These are phyloP conservation scores for Tarsius wallacei DNA, from an alignment of 2,797 vertebrate species.

Conservation along the genomic window DNA sequence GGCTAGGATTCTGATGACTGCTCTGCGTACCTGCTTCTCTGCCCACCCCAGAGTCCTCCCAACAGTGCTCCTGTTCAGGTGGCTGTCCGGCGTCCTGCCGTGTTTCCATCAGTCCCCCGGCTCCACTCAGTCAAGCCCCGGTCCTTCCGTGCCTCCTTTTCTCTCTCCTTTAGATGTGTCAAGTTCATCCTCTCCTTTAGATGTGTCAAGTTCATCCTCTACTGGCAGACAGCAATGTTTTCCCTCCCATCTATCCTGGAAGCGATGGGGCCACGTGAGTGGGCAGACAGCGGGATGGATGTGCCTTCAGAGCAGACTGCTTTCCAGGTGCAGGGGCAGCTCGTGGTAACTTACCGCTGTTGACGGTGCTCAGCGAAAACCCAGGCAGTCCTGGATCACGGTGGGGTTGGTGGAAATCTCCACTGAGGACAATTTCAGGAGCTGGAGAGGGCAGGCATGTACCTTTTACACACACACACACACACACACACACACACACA, in stretches of 20 bases:
- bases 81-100: accelerated
- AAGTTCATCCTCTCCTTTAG: background rate
- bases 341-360: background rate
- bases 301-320: background rate
- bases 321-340: background rate
- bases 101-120: background rate
- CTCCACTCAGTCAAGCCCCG: accelerated
- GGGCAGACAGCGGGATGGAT: background rate
- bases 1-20: background rate
- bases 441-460: background rate
- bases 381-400: background rate
- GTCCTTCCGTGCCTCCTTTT: accelerated
- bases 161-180: background rate
- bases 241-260: too few relatives aligned
- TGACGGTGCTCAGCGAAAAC: background rate
- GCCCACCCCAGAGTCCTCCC: background rate
- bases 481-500: background rate
- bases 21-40: accelerated
- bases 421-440: background rate
- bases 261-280: accelerated
- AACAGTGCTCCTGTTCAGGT: accelerated
- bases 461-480: background rate
- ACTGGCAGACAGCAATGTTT: background rate
- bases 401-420: background rate
- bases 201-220: background rate